Base-by-base conservation (phyloP, 2,888 invertebrate species). In the Leptinotarsa peninsularis region DNA sequence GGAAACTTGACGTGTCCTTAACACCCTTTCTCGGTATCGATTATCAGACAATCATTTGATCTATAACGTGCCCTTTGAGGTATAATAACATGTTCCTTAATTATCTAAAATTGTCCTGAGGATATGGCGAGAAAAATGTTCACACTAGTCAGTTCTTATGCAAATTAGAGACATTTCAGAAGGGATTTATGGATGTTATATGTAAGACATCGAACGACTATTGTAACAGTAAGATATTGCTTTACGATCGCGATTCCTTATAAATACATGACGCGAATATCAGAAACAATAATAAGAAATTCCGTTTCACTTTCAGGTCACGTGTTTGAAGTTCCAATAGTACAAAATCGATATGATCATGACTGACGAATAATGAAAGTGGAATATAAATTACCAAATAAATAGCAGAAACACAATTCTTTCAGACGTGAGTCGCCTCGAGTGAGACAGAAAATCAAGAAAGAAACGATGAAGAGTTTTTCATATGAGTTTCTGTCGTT, bases 251-350 rank as follows among this genome's bases (percentile, higher is more conserved):
- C 63, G 43, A n/a, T 63, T 63, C 63, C 43, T 10, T 63, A 17
- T 33, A 63, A 43, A 63, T 7, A 33, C 63, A 43, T 43, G 63
- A 63, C 17, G 0, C 10, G 17, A 63, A 58, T 58, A 58, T 58
- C 4, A 14, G 27, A 33, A 63, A 33, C 63, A 33, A 63, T 63
- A 63, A 18, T 43, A 27, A 63, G 63, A 63, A 63, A n/a, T 63
- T n/a, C 63, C 43, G 63, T 63, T 63, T 63, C 63, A 63, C 63
- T 63, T 63, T 63, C 63, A 63, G n/a, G 33, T 63, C 63, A 63
- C 63, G 63, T 63, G 63, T 63, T 63, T n/a, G 4, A 33, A 21
- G 17, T 33, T 63, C 1, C 17, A 63, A 33, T 63, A 43, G 33
- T 63, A 33, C 58, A 21, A 58, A 58, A n/a, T 21, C 58, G 63